Evolutionary conservation across 2,113 vertebrate species (phyloP).

Genomic region (Paratilapia polleni): DNA sequence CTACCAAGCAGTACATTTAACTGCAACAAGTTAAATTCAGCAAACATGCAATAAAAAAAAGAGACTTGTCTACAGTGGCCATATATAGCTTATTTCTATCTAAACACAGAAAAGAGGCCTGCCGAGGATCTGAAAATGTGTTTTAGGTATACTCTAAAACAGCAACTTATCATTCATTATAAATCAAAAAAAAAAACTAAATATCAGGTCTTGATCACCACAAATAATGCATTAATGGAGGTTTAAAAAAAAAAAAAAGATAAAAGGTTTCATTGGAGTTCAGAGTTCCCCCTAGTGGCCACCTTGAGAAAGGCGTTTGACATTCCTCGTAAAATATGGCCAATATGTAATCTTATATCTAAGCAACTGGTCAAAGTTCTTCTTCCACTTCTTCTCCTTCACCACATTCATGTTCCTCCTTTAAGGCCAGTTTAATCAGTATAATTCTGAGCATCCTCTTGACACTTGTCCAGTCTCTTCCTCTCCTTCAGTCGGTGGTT

Average conservation of each 20-base stretch:
- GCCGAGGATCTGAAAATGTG: neutral
- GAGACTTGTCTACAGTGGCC: constrained; percentile 2
- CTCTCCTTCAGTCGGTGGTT: constrained; percentile 50
- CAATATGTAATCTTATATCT: neutral
- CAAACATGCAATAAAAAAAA: constrained; percentile 23
- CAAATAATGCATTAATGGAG: neutral
- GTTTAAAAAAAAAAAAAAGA: neutral
- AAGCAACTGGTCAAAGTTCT: constrained; percentile 5
- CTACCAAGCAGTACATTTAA: neutral
- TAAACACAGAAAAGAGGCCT: neutral
- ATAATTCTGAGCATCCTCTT: constrained; percentile 21
- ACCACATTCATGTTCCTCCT: constrained; percentile 5
- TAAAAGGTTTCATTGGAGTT: neutral
- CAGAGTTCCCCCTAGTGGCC: neutral
- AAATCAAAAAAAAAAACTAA: constrained; percentile 1
- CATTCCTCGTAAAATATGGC: neutral
- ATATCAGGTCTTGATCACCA: constrained; percentile 14
- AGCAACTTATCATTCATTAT: neutral
- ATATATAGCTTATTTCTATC: constrained; percentile 9
- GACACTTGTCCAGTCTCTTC: neutral
- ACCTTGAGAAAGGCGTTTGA: neutral
- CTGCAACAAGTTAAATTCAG: constrained; percentile 14
- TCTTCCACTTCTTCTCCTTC: neutral
- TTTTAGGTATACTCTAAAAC: neutral
- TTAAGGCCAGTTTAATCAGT: constrained; percentile 15